Evolutionary conservation across 2,113 vertebrate genomes (phyloP), one percentile per base, ranked within the genome.

Genomic region (Burhinus oedicnemus): DNA sequence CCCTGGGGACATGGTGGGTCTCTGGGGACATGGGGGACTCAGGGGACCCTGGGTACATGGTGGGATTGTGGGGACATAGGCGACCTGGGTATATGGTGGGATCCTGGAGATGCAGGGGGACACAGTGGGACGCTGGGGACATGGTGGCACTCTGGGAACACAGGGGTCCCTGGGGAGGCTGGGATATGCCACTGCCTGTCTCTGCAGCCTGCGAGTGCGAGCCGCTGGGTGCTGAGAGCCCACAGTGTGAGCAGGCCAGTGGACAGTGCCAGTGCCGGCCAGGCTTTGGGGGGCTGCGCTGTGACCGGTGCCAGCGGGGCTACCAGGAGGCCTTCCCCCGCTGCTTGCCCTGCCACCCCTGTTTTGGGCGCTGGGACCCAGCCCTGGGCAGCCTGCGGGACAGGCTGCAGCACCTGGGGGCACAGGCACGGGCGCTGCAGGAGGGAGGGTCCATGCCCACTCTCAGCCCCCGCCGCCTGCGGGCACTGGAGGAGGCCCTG

Each of bases 321-420:
- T 99, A 98, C 98, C 98, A 97, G 2, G 98, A 98, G 12, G 80
- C 58, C 26, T 99, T 99, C 74, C 99, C 99, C 14, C 92, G 42
- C 18, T 99, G 99, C 64, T 94, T 70, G 0, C 96, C 93, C 57
- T 99, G 99, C 95, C 99, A 99, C 86, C 95, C 98, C 47, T 99
- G 99, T 97, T 99, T 99, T n/a, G 93, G 97, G 86, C 98, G 90
- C 72, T 99, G 99, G 99, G 98, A 99, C 36, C 93, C 90, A 1
- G 54, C 74, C 0, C 71, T 99, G 71, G 97, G 90, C 86, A 95
- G 97, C 90, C 89, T 99, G 13, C 93, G 7, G 52, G 87, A 97
- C 0, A 62, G 98, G 81, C 96, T 99, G 92, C 97, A 71, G 6
- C 90, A 49, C 66, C 90, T 99, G 42, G 87, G 96, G 66, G 60